A percentile compares a stretch with the other conserved stretches of the same genome.
These are phyloP conservation scores for Cydia fagiglandana DNA, from an alignment of 1,140 invertebrate genomes.

Conservation along the genomic window DNA sequence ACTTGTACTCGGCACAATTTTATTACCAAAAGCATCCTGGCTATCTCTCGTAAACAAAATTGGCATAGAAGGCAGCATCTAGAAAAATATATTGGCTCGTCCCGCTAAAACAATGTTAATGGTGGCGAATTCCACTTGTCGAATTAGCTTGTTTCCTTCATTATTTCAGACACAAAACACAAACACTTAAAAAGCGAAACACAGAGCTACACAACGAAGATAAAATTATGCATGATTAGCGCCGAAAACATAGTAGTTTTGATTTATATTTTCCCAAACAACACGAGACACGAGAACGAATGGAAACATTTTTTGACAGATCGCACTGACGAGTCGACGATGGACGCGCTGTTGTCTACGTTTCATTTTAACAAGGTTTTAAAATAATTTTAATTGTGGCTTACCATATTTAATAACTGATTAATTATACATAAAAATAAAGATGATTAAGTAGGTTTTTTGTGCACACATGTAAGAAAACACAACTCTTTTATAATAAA, in stretches of 20 bases:
- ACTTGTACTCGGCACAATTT: conserved; percentile 65
- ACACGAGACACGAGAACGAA: conserved; percentile 51
- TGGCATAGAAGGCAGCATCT: conserved; percentile 80
- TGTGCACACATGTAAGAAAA: neutral
- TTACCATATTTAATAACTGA: neutral
- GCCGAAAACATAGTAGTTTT: conserved; percentile 38
- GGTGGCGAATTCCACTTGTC: conserved; percentile 42
- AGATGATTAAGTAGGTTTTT: neutral
- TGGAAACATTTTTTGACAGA: conserved; percentile 61
- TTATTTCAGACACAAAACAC: conserved; percentile 45
- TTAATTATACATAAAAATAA: neutral
- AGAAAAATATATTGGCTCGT: conserved; percentile 51
- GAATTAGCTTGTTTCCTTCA: conserved; percentile 46
- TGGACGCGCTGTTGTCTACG: conserved; percentile 41
- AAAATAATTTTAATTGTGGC: neutral
- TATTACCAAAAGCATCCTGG: conserved; percentile 71
- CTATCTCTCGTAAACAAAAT: conserved; percentile 72
- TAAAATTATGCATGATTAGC: conserved; percentile 12
- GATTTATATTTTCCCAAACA: conserved; percentile 52
- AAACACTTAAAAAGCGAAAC: conserved; percentile 37
- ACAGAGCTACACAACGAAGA: conserved; percentile 1
- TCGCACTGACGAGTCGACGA: conserved; percentile 44
- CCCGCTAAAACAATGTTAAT: conserved; percentile 43
- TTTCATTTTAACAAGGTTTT: conserved; percentile 47
- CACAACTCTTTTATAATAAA: neutral